Percentiles rank a stretch among this genome's conserved stretches.
Evolutionary conservation across 2,113 vertebrate genomes (phyloP).

Genomic region (Bagarius yarrelli): DNA sequence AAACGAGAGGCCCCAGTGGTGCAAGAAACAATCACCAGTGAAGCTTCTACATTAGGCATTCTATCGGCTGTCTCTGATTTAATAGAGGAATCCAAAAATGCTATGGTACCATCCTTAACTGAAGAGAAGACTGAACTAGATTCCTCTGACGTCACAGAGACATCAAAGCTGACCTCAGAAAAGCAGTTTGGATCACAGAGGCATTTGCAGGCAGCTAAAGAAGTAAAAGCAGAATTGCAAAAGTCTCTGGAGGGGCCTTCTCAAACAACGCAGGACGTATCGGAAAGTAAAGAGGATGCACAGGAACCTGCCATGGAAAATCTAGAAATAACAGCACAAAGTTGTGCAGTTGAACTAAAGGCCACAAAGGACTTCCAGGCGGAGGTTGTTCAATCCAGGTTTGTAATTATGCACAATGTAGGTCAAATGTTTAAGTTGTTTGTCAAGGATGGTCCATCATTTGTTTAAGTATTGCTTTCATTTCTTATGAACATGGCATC

Average conservation of each 20-base stretch:
- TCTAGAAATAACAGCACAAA: background rate
- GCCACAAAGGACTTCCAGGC: background rate
- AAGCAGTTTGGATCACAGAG: background rate
- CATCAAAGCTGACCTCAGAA: background rate
- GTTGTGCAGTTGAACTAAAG: background rate
- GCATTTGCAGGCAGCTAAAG: background rate
- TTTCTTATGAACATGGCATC: conserved; percentile 4
- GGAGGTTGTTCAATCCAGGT: conserved; percentile 28
- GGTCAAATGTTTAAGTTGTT: background rate
- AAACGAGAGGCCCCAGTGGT: background rate
- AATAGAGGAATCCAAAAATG: background rate
- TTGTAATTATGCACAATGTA: background rate
- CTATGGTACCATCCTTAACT: background rate
- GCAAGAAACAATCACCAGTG: background rate
- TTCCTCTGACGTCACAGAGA: background rate
- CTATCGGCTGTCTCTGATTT: background rate
- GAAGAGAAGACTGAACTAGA: background rate
- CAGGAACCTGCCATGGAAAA: background rate
- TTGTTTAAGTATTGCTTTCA: background rate
- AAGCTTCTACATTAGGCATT: background rate
- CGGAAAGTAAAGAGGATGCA: background rate
- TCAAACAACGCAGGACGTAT: background rate
- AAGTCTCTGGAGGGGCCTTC: background rate
- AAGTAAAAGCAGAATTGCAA: background rate
- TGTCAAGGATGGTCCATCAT: background rate